phyloP scores from a whole-genome alignment of 53 echinoderm and acorn worm genomes.

The Mesocentrotus franciscanus region DNA sequence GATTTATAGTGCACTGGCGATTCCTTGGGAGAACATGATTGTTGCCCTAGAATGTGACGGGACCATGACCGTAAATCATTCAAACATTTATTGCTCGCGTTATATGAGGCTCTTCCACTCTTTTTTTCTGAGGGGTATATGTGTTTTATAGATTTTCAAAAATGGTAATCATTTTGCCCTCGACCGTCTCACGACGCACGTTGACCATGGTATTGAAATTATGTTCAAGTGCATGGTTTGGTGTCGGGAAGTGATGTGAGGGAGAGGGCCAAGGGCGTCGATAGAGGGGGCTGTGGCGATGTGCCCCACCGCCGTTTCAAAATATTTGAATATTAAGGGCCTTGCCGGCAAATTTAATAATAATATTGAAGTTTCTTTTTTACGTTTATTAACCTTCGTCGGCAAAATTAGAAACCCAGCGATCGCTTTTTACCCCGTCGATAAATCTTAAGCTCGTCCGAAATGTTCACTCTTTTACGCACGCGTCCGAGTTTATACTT shows the following conservation, averaged over 20 bases:
- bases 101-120: neutral
- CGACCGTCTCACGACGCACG: neutral
- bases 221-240: neutral
- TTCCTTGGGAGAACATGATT: neutral
- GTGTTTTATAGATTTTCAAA: neutral
- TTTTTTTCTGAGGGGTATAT: neutral
- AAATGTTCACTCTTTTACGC: too few relatives aligned
- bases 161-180: too few relatives aligned
- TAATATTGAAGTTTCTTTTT: too few relatives aligned
- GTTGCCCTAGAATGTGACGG: neutral
- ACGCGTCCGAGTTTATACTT: too few relatives aligned
- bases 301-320: too few relatives aligned
- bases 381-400: too few relatives aligned
- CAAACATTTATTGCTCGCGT: neutral
- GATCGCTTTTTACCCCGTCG: too few relatives aligned
- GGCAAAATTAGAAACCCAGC: too few relatives aligned
- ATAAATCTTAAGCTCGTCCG: too few relatives aligned
- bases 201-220: neutral
- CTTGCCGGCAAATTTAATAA: too few relatives aligned
- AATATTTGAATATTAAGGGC: too few relatives aligned
- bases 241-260: neutral
- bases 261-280: neutral
- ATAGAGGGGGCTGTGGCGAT: too few relatives aligned
- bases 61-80: neutral
- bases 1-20: neutral